A percentile compares a stretch with the other conserved stretches of the same genome.
Conservation (phyloP, 2,888 invertebrate species). For the Podotricha telesiphe region DNA sequence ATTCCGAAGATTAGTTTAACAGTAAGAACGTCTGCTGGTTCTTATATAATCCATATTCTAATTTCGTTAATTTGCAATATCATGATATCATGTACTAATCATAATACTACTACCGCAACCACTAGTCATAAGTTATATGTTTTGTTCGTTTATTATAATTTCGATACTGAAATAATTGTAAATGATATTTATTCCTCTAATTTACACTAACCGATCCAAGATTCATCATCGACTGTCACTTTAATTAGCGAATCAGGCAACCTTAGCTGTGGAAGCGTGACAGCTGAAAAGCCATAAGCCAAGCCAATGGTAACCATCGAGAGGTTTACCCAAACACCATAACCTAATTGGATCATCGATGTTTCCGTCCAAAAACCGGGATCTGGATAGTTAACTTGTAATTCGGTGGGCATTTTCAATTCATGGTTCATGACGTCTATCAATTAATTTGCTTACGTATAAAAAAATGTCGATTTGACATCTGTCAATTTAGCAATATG, state of each 20-base stretch:
- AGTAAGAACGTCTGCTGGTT: too few relatives aligned
- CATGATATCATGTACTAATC: too few relatives aligned
- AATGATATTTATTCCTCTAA: neutral
- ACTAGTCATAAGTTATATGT: too few relatives aligned
- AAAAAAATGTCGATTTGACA: neutral
- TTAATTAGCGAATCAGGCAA: constrained; percentile 64
- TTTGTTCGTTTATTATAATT: too few relatives aligned
- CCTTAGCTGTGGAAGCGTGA: constrained; percentile 82
- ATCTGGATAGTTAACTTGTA: constrained; percentile 48
- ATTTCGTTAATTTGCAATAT: too few relatives aligned
- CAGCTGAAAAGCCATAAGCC: constrained; percentile 84
- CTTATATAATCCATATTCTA: too few relatives aligned
- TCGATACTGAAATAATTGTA: neutral
- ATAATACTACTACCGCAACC: too few relatives aligned
- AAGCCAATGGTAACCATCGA: constrained; percentile 84
- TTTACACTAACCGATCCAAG: constrained; percentile 81
- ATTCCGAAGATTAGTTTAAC: too few relatives aligned
- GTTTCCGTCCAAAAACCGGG: constrained; percentile 60
- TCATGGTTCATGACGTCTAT: neutral
- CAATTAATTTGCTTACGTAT: neutral
- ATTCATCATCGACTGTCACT: constrained; percentile 73
- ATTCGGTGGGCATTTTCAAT: constrained; percentile 28
- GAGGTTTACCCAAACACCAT: constrained; percentile 74
- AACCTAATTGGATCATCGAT: constrained; percentile 59
- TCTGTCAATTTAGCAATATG: neutral